phyloP scores from a whole-genome alignment of 2,113 vertebrate species.

The Rutilus rutilus region DNA sequence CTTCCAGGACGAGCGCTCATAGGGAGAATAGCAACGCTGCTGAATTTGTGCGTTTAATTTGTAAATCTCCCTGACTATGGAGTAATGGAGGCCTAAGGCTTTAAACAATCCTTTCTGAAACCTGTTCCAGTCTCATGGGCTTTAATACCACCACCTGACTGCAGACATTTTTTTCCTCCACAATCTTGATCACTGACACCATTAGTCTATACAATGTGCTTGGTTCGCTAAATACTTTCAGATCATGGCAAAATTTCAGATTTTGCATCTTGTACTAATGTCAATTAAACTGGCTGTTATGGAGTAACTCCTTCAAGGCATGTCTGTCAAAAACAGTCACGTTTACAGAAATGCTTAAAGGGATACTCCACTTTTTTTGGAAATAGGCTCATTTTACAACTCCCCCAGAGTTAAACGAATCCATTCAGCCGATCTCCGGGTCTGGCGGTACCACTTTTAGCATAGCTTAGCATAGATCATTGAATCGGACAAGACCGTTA shows the following conservation, averaged over 20 bases:
- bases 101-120: conserved; percentile 6
- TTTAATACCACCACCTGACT: neutral
- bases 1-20: neutral
- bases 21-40: neutral
- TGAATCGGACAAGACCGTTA: no score
- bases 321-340: neutral
- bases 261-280: neutral
- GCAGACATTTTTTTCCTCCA: neutral
- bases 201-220: neutral
- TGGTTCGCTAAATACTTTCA: neutral
- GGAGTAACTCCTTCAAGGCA: neutral
- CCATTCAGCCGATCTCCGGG: no score
- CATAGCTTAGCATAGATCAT: no score
- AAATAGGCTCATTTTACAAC: no score
- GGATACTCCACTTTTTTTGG: no score
- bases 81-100: conserved; percentile 21
- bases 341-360: neutral
- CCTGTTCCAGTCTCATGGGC: neutral
- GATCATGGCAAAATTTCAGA: neutral
- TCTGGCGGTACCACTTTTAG: no score
- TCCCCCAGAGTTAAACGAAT: no score
- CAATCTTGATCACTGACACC: neutral
- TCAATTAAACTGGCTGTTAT: neutral
- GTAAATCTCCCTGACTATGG: conserved; percentile 25
- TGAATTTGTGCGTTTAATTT: conserved; percentile 4